These are phyloP conservation scores for Leptodirus hochenwartii DNA, from an alignment of 2,888 invertebrate genomes.

Conservation along the genomic window DNA sequence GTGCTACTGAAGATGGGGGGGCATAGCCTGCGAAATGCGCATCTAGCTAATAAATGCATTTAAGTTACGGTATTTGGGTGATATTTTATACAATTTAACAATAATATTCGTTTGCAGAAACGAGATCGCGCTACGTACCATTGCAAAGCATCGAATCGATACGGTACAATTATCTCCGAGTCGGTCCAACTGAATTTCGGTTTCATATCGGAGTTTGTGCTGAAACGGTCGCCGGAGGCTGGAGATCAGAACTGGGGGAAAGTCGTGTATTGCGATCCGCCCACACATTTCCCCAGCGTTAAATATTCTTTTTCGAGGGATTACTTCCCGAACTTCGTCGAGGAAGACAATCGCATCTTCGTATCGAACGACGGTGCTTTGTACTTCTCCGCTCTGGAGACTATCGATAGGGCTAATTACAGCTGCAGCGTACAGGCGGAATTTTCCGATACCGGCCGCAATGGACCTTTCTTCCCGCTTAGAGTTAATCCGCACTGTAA, in stretches of 20 bases:
- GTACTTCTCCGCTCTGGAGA: conserved; percentile 86
- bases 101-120: conserved; percentile 28
- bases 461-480: conserved; percentile 75
- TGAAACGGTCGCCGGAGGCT: conserved; percentile 64
- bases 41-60: too few relatives aligned
- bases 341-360: conserved; percentile 83
- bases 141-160: conserved; percentile 78
- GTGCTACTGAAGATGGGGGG: too few relatives aligned
- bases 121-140: conserved; percentile 78
- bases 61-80: too few relatives aligned
- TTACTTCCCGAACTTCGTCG: conserved; percentile 79
- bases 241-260: conserved; percentile 91
- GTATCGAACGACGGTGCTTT: conserved; percentile 86
- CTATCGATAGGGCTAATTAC: conserved; percentile 76
- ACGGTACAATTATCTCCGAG: conserved; percentile 76
- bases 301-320: conserved; percentile 85
- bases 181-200: conserved; percentile 80
- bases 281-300: conserved; percentile 76
- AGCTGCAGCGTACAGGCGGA: conserved; percentile 81
- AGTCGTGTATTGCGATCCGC: conserved; percentile 81
- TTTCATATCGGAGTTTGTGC: conserved; percentile 75
- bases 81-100: too few relatives aligned
- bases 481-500: conserved; percentile 64
- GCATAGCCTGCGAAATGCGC: too few relatives aligned
- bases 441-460: conserved; percentile 72